A percentile compares a stretch with the other conserved stretches of the same genome.
Conservation (phyloP, 2,113 vertebrate genomes). For the Actenoides hombroni region DNA sequence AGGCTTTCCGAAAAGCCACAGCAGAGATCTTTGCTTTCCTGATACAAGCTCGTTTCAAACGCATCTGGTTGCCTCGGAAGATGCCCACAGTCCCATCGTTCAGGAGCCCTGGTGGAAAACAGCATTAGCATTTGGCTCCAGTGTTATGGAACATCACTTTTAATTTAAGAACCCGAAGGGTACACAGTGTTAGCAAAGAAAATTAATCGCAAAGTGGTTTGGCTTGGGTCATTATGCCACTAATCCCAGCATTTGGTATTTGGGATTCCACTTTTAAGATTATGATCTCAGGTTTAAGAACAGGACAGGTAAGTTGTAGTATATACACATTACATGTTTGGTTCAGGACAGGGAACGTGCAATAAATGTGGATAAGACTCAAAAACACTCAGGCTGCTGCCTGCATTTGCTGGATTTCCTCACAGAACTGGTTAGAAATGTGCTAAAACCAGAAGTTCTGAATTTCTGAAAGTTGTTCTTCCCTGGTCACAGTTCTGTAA, state of each 20-base stretch:
- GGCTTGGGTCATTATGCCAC: not conserved
- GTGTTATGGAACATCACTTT: not conserved
- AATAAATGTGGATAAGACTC: not conserved
- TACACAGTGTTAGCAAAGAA: not conserved
- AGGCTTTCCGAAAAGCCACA: conserved; percentile 91
- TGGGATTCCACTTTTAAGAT: not conserved
- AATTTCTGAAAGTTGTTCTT: not conserved
- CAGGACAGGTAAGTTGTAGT: not conserved
- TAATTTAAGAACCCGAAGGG: not conserved
- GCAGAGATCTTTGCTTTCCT: conserved; percentile 95
- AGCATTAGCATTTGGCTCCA: not conserved
- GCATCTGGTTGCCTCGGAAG: conserved; percentile 90
- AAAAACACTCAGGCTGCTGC: not conserved
- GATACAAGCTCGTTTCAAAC: conserved; percentile 92
- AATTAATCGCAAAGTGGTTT: not conserved
- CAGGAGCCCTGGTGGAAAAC: conserved; percentile 82
- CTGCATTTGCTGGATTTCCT: not conserved
- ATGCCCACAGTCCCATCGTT: conserved; percentile 96
- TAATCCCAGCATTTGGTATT: not conserved
- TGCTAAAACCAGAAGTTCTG: not conserved
- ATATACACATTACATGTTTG: not conserved
- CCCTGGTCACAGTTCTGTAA: not conserved
- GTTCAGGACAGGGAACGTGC: not conserved
- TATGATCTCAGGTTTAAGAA: not conserved
- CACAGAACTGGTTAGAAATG: not conserved